Evolutionary conservation across 2,888 invertebrate species (phyloP), one percentile per base, ranked within the genome.

Genomic region (Atethmia centrago): DNA sequence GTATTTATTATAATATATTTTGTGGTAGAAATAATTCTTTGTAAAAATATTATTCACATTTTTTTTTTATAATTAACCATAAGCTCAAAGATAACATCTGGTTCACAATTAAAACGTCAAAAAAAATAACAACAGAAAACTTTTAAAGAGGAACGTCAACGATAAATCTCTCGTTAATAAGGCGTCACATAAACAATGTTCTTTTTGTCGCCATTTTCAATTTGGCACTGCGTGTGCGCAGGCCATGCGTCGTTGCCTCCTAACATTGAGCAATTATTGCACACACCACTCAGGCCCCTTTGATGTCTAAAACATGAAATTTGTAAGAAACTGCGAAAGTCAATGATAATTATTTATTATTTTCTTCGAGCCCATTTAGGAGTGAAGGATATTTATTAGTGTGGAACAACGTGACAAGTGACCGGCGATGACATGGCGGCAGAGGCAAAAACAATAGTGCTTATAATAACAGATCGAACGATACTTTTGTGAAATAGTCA

Each of bases 111-210:
- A 74, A 83, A 84, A 83, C 53, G 70, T 77, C 81, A 83, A 84
- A 89, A 87, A 58, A 83, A 79, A 87, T 83, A 83, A 88, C 85
- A 87, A 88, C 85, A 83, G 83, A 90, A 89, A 82, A 87, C 88
- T 91, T 88, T 88, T 87, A 91, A 36, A 92, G 90, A 89, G 86
- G 78, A 83, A 89, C 89, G 88, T 90, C 90, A 86, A 85, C 88
- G 72, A 92, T 95, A 94, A 94, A 95, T 95, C 94, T 93, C 82
- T 89, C 89, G 86, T 90, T 94, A 95, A 95, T 93, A 94, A 94
- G 94, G 90, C 89, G 90, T 92, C 91, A 89, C 91, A 93, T 92
- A 92, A 93, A 94, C 93, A 92, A 92, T 93, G 91, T 90, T 88
- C 67, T 89, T 91, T 89, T 90, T 91, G 89, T 90, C 87, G 90